Percentiles rank a stretch among this genome's conserved stretches.
Conservation (phyloP, 1,140 invertebrate species). For the Brachionus manjavacas region DNA sequence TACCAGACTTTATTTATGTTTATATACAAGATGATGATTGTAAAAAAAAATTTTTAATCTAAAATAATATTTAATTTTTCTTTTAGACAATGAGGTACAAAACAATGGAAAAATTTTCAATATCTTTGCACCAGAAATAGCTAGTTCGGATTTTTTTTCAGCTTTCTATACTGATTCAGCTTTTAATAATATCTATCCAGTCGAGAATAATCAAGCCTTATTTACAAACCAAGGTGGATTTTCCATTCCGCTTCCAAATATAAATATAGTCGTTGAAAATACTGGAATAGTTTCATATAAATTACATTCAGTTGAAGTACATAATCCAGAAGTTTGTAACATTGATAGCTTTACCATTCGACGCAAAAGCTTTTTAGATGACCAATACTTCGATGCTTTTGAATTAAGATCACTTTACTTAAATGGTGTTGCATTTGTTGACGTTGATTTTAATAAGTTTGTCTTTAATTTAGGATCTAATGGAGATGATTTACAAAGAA, state of each 20-base stretch:
- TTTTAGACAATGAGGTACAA: background rate
- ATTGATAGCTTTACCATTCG: background rate
- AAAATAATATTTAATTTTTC: background rate
- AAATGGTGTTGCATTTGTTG: conserved; percentile 2
- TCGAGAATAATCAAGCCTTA: background rate
- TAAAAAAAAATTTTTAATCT: background rate
- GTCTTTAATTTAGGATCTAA: background rate
- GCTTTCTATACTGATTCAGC: background rate
- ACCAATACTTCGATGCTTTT: background rate
- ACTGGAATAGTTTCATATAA: background rate
- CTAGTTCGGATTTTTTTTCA: background rate
- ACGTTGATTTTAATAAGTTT: conserved; percentile 16
- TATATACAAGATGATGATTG: conserved; percentile 32
- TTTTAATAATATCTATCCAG: background rate
- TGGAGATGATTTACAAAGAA: background rate
- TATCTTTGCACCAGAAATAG: background rate
- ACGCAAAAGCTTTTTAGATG: background rate
- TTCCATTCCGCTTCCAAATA: background rate
- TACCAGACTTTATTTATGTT: background rate
- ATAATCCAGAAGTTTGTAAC: conserved; percentile 11
- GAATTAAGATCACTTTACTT: background rate
- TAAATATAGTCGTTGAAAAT: conserved; percentile 4
- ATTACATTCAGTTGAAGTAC: conserved; percentile 13
- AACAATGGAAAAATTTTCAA: background rate
- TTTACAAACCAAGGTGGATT: conserved; percentile 5